These are phyloP conservation scores for Pelochelys cantorii DNA, from an alignment of 2,797 vertebrate genomes.

Conservation along the genomic window DNA sequence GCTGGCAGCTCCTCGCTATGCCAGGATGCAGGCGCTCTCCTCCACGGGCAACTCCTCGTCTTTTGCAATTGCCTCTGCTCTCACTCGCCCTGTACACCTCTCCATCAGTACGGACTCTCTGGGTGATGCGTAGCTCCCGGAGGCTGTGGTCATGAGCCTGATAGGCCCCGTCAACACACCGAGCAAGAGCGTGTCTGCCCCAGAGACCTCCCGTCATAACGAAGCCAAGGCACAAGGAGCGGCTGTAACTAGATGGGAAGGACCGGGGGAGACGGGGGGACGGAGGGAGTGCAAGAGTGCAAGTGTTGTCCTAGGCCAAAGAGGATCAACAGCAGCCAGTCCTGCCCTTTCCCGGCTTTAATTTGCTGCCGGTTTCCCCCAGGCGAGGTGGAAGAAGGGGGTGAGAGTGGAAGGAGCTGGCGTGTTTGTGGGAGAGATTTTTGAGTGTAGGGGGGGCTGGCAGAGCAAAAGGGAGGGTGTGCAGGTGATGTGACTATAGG, in stretches of 20 bases:
- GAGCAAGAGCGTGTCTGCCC: fast-evolving
- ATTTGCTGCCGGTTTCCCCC: neutral
- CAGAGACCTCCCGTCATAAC: neutral
- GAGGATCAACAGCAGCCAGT: too few relatives aligned
- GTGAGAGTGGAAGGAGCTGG: neutral
- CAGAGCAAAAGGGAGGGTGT: fast-evolving
- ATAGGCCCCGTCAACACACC: neutral
- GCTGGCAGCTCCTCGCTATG: fast-evolving
- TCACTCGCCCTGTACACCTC: too few relatives aligned
- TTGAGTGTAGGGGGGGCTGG: neutral
- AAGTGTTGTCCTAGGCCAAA: neutral
- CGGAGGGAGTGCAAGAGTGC: fast-evolving
- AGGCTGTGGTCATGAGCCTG: fast-evolving
- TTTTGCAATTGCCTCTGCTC: neutral
- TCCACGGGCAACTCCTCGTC: neutral
- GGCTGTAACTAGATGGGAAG: neutral
- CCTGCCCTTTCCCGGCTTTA: too few relatives aligned
- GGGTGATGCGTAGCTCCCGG: too few relatives aligned
- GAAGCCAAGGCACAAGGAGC: neutral
- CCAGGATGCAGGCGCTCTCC: fast-evolving
- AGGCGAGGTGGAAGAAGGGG: too few relatives aligned
- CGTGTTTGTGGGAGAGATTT: too few relatives aligned
- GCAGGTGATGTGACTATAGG: fast-evolving
- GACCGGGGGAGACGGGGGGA: neutral
- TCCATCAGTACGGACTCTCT: fast-evolving